These are phyloP conservation scores for Rhynchonycteris naso DNA, from an alignment of 2,797 vertebrate species.

Conservation along the genomic window DNA sequence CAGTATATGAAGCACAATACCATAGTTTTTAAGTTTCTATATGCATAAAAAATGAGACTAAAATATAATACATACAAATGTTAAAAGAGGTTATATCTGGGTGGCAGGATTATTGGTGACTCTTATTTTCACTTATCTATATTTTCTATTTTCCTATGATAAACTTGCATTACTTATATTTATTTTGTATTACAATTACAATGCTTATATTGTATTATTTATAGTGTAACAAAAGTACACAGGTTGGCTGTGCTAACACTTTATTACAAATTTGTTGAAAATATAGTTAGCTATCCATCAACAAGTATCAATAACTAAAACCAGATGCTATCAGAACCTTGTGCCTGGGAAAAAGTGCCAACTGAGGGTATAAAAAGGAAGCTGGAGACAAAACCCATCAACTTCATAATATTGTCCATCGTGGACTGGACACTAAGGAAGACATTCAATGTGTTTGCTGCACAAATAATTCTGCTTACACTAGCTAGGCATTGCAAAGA, in stretches of 20 bases:
- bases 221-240: not conserved
- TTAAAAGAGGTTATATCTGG: conserved; percentile 27
- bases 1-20: not conserved
- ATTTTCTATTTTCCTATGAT: conserved; percentile 42
- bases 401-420: not conserved
- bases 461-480: conserved; percentile 18
- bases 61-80: conserved; percentile 5
- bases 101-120: not conserved
- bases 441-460: conserved; percentile 21
- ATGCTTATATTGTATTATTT: not conserved
- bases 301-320: conserved; percentile 5
- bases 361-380: not conserved
- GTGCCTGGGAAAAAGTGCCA: not conserved
- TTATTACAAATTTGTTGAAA: conserved; percentile 50
- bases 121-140: conserved; percentile 39
- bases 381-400: conserved; percentile 3
- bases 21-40: not conserved
- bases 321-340: conserved; percentile 2
- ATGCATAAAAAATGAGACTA: not conserved
- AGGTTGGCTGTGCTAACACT: not conserved
- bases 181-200: not conserved
- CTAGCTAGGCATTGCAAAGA: conserved; percentile 38
- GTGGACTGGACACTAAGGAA: not conserved
- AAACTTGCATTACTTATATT: conserved; percentile 34
- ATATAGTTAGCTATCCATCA: conserved; percentile 26